Conservation (phyloP, 2,888 invertebrate genomes). For the Polymixis lichenea region DNA sequence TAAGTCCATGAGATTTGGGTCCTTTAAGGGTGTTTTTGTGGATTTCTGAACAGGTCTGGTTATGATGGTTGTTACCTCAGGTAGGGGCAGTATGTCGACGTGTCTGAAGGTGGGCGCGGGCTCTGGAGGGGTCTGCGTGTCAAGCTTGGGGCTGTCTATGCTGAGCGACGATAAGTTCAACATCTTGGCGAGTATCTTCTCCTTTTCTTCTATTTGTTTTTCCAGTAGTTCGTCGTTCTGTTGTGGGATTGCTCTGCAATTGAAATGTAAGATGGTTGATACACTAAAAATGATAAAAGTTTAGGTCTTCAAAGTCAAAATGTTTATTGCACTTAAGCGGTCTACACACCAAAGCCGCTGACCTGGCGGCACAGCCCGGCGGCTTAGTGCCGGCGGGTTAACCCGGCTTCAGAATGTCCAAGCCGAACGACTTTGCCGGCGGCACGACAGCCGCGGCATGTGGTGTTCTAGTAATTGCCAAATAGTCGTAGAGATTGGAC, state of each 20-base stretch:
- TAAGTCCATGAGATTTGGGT: constrained; percentile 74
- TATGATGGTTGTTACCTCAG: constrained; percentile 37
- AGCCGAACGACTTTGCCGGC: too few relatives aligned
- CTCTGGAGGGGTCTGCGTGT: constrained; percentile 41
- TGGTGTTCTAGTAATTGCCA: too few relatives aligned
- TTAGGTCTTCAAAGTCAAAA: too few relatives aligned
- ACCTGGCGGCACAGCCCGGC: too few relatives aligned
- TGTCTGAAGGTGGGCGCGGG: constrained; percentile 47
- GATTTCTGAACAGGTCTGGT: constrained; percentile 46
- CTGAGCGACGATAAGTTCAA: constrained; percentile 91
- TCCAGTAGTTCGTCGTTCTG: constrained; percentile 92
- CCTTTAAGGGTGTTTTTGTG: constrained; percentile 51
- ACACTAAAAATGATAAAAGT: background rate
- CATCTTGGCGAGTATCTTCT: constrained; percentile 93
- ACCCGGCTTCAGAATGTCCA: too few relatives aligned
- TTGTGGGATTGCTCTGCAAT: constrained; percentile 88
- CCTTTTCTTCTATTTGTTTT: constrained; percentile 94
- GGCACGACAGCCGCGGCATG: too few relatives aligned
- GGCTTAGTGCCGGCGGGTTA: too few relatives aligned
- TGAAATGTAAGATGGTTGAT: background rate
- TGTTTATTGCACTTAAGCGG: too few relatives aligned
- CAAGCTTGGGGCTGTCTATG: constrained; percentile 69
- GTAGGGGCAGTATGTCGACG: constrained; percentile 47
- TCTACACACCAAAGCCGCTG: too few relatives aligned
- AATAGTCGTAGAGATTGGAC: too few relatives aligned